Conservation (phyloP, 2,888 invertebrate species). For the Drosophila mulleri region DNA sequence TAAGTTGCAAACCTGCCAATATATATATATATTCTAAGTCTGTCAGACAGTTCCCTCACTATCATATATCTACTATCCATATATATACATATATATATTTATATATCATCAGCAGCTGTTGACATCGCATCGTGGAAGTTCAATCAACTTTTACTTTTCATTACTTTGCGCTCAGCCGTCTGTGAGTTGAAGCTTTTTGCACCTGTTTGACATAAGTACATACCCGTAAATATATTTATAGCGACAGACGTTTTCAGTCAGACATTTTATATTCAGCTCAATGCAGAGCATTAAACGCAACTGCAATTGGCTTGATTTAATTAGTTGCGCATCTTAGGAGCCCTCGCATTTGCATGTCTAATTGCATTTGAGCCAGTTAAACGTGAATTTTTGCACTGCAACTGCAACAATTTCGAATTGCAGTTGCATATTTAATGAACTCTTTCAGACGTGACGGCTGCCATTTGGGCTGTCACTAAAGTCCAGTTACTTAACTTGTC, state of each 20-base stretch:
- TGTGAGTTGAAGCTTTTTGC: constrained; percentile 15
- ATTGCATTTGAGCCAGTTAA: constrained; percentile 1
- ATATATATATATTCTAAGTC: constrained; percentile 10
- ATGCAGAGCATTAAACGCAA: neutral
- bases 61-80: neutral
- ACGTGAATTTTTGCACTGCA: neutral
- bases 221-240: neutral
- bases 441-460: neutral
- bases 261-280: neutral
- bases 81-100: neutral
- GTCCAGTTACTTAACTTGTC: neutral
- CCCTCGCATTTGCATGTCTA: constrained; percentile 27
- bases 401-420: neutral
- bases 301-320: constrained; percentile 19
- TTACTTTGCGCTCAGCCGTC: constrained; percentile 1
- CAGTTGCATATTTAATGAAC: constrained; percentile 2
- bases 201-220: neutral
- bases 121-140: constrained; percentile 15
- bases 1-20: constrained; percentile 51
- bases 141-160: constrained; percentile 39
- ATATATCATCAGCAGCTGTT: constrained; percentile 7
- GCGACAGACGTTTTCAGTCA: neutral
- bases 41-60: constrained; percentile 14
- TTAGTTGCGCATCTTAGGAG: constrained; percentile 25
- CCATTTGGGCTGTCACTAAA: neutral